Base-by-base conservation (phyloP, 2,113 vertebrate genomes). In the Cololabis saira region DNA sequence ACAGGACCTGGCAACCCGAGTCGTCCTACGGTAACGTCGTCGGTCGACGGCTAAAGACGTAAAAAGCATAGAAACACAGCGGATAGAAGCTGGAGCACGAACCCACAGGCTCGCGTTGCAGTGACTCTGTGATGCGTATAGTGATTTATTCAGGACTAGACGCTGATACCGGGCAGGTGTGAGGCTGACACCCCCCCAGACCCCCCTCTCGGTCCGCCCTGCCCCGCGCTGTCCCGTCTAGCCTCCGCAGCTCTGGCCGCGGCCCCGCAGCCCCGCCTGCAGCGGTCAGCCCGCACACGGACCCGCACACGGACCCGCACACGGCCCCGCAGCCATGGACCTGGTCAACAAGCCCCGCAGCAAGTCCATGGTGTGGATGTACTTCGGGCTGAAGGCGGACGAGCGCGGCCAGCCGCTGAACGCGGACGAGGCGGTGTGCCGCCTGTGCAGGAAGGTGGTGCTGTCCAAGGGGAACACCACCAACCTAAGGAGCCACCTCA, bases 401-500 rank as follows among this genome's bases (percentile, higher is more conserved):
- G 84, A 88, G 5, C 81, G 44, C 1, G 89, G 89, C 3, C 81
- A 74, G 1, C 87, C 89, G 12, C 13, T 85, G 6, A 81, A 87
- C 54, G 56, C 67, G 0, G 80, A 69, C 0, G 81, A 85, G 65
- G 85, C 77, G 2, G 47, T 90, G 5, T 90, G 89, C 56, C 80
- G 87, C 2, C 17, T 88, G 8, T 90, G 89, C 40, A 45, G 89
- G 18, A 89, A 88, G 65, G 84, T 89, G 22, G 89, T 90, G 30
- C 76, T 82, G 0, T 75, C 82, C 4, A 90, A 90, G 70, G 89
- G 89, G 22, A 89, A 86, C 48, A 89, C 89, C 18, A 89, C 89
- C 9, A 90, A 90, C 68, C 66, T 90, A 47, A 84, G 89, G 71
- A 87, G 85, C 64, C 89, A 90, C 13, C 76, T 90, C 65, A 88